Evolutionary conservation across 2,113 vertebrate species (phyloP).

Genomic region (Manacus vitellinus): DNA sequence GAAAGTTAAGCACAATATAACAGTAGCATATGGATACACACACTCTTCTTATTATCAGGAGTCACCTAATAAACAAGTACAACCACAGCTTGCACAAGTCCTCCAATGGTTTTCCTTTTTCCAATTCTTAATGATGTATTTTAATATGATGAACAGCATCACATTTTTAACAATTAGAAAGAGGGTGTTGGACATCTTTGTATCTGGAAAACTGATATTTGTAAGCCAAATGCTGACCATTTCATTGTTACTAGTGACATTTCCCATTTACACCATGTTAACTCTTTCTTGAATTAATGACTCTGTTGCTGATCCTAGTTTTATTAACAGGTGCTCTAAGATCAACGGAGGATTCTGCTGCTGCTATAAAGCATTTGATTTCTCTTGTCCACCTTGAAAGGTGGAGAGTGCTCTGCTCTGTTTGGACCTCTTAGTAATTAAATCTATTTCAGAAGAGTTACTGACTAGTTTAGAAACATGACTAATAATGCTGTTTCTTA

Average conservation of each 20-base stretch:
- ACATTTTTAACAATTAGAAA: neutral
- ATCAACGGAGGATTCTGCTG: conserved; percentile 30
- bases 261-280: neutral
- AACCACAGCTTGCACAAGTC: neutral
- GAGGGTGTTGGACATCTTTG: neutral
- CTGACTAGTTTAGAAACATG: neutral
- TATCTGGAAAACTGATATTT: neutral
- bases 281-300: neutral
- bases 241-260: neutral
- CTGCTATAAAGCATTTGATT: conserved; percentile 32
- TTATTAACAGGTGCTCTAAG: conserved; percentile 45
- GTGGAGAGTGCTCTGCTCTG: neutral
- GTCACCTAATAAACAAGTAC: neutral
- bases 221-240: neutral
- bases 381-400: conserved; percentile 32
- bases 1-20: conserved; percentile 25
- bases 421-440: conserved; percentile 42
- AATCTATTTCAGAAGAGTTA: conserved; percentile 32
- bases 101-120: neutral
- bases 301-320: neutral
- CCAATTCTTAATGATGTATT: neutral
- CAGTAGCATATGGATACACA: conserved; percentile 8
- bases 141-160: neutral
- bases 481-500: conserved; percentile 26
- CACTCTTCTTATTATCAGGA: neutral